phyloP scores from a whole-genome alignment of 2,888 invertebrate genomes.

The Oscheius sp. region DNA sequence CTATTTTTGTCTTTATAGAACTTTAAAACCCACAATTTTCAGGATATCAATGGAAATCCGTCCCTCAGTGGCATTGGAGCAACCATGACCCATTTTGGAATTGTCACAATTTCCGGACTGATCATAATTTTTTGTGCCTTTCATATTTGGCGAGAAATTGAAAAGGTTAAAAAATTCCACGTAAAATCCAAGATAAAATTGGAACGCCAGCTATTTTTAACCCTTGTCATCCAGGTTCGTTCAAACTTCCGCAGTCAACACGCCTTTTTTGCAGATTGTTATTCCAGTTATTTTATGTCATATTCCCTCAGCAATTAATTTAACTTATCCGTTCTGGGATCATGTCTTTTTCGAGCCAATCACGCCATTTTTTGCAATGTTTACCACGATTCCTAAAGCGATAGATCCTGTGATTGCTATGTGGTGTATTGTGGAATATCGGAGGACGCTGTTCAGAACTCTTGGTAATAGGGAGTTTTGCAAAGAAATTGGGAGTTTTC shows the following conservation, averaged over 20 bases:
- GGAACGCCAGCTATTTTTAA: constrained; percentile 18
- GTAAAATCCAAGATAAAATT: background rate
- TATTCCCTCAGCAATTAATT: constrained; percentile 15
- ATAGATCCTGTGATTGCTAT: constrained; percentile 20
- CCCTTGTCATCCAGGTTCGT: constrained; percentile 10
- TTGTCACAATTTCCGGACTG: background rate
- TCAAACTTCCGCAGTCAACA: background rate
- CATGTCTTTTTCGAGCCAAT: constrained; percentile 23
- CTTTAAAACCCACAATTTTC: no score
- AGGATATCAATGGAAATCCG: constrained; percentile 17
- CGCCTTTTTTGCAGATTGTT: background rate
- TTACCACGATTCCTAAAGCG: constrained; percentile 25
- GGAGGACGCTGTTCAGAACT: background rate
- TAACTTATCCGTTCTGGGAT: constrained; percentile 27
- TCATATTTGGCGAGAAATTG: constrained; percentile 9
- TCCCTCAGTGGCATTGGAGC: constrained; percentile 12
- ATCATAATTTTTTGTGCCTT: constrained; percentile 13
- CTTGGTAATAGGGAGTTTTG: background rate
- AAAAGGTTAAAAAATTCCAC: background rate
- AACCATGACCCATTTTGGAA: constrained; percentile 1
- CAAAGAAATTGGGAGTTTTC: no score
- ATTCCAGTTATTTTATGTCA: constrained; percentile 25
- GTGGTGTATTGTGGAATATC: constrained; percentile 12
- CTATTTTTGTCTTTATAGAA: no score
- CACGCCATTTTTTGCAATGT: constrained; percentile 22